Evolutionary conservation across 2,113 vertebrate genomes (phyloP).

Genomic region (Odobenus rosmarus): DNA sequence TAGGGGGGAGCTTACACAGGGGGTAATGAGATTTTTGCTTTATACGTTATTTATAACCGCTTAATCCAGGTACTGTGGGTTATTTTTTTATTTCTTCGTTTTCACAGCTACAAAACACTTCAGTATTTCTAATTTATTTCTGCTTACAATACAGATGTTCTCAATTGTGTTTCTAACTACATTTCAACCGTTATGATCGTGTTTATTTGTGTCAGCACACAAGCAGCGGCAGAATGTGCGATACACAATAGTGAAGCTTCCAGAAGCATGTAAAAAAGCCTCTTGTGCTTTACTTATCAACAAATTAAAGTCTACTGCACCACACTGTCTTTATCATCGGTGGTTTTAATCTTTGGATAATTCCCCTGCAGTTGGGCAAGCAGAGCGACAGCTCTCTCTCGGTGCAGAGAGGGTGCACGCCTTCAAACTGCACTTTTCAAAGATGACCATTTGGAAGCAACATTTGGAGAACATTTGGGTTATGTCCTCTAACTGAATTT

Average conservation of each 20-base stretch:
- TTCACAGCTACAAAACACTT: slow-evolving; percentile 88
- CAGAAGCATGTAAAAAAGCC: slow-evolving; percentile 78
- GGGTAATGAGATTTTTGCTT: slow-evolving; percentile 91
- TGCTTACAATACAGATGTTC: slow-evolving; percentile 92
- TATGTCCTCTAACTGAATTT: slow-evolving; percentile 93
- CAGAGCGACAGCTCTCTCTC: slow-evolving; percentile 69
- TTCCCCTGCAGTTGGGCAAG: slow-evolving; percentile 74
- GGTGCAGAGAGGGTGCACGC: slow-evolving; percentile 82
- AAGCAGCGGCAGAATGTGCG: slow-evolving; percentile 82
- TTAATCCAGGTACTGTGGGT: slow-evolving; percentile 89
- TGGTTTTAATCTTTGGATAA: slow-evolving; percentile 80
- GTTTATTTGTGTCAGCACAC: slow-evolving; percentile 88
- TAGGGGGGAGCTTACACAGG: slow-evolving; percentile 88
- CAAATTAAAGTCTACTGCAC: slow-evolving; percentile 80
- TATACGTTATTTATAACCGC: slow-evolving; percentile 90
- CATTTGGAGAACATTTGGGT: slow-evolving; percentile 93
- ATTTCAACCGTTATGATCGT: slow-evolving; percentile 87
- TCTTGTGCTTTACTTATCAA: slow-evolving; percentile 82
- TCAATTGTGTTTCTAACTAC: slow-evolving; percentile 90
- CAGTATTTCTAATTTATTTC: slow-evolving; percentile 91
- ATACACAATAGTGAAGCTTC: slow-evolving; percentile 80
- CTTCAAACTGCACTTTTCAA: slow-evolving; percentile 85
- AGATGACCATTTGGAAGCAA: slow-evolving; percentile 90
- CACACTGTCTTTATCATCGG: slow-evolving; percentile 82
- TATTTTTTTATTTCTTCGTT: slow-evolving; percentile 89